Base-by-base conservation (phyloP, 2,888 invertebrate species). In the Teleiodes luculella region DNA sequence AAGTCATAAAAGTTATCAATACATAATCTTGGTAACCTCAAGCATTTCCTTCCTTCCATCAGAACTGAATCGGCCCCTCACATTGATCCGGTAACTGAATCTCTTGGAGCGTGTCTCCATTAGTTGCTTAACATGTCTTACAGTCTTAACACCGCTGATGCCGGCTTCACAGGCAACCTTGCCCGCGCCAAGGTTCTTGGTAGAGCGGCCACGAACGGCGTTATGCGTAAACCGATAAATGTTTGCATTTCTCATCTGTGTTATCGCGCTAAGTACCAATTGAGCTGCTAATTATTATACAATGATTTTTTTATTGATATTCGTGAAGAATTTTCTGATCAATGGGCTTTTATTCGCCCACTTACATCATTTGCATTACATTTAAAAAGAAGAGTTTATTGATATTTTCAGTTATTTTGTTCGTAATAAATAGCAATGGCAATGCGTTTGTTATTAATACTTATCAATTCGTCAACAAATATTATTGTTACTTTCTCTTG, bases 81-180 rank as follows among this genome's bases (percentile, higher is more conserved):
- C 11, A n/a, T 28, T 11, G 33, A 3, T 33, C 3, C 10, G 11
- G n/a, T 8, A n/a, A 14, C n/a, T 3, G 43, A 14, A 43, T n/a
- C 8, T 13, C 13, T 20, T 28, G 43, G 59, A 70, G 80, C 85
- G 78, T 81, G 74, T 68, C 78, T 86, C 86, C 86, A 75, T 67
- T 50, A 39, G 65, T 81, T 83, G 73, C 76, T 65, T 64, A 78
- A 84, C 62, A 68, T 74, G 65, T 71, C 67, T 72, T 73, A 69
- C 66, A 13, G 20, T n/a, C 70, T 72, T 71, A 75, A 73, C 74
- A 61, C 58, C 57, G 62, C 56, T 46, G 57, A 76, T 72, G 55
- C 47, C 61, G 49, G 24, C 43, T 11, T 33, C 72, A 75, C 62
- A 62, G 66, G 66, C 63, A 65, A 68, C 86, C 86, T 86, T 83